phyloP scores from a whole-genome alignment of 35 echinoderm and acorn worm species.

The Ptychodera flava region DNA sequence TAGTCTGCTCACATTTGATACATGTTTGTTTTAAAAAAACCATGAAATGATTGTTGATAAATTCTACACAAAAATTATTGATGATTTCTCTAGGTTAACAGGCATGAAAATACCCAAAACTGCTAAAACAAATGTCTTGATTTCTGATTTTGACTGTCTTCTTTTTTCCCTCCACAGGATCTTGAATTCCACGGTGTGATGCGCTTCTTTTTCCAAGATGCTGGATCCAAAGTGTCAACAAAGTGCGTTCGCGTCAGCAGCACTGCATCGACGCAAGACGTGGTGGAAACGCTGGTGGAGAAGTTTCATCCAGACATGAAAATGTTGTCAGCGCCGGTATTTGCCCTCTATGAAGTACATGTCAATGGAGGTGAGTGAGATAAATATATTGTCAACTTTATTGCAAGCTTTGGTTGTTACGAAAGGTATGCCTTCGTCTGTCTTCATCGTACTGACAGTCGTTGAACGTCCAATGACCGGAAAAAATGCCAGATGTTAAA shows the following conservation, averaged over 20 bases:
- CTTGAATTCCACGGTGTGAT: slow-evolving; percentile 94
- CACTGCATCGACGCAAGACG: slow-evolving; percentile 73
- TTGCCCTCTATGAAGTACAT: slow-evolving; percentile 79
- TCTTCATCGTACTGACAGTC: too few relatives aligned
- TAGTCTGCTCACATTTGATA: too few relatives aligned
- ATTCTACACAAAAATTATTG: too few relatives aligned
- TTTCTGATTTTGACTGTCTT: background rate
- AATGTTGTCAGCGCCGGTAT: slow-evolving; percentile 80
- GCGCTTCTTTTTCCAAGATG: slow-evolving; percentile 99
- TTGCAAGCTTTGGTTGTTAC: too few relatives aligned
- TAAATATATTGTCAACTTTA: background rate
- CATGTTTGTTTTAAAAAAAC: too few relatives aligned
- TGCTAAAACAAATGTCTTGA: too few relatives aligned
- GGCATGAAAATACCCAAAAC: too few relatives aligned
- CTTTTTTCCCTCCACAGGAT: slow-evolving; percentile 42
- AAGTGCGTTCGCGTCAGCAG: slow-evolving; percentile 96
- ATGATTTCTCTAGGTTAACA: too few relatives aligned
- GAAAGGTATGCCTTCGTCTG: too few relatives aligned
- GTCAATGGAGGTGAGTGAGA: slow-evolving; percentile 41
- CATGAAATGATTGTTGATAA: too few relatives aligned
- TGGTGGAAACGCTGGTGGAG: slow-evolving; percentile 72
- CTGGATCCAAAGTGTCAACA: slow-evolving; percentile 60
- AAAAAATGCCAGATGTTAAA: too few relatives aligned
- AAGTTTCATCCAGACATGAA: slow-evolving; percentile 97
- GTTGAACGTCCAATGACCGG: too few relatives aligned